These are phyloP conservation scores for Troilus luridus DNA, from an alignment of 2,888 invertebrate species.

Conservation along the genomic window DNA sequence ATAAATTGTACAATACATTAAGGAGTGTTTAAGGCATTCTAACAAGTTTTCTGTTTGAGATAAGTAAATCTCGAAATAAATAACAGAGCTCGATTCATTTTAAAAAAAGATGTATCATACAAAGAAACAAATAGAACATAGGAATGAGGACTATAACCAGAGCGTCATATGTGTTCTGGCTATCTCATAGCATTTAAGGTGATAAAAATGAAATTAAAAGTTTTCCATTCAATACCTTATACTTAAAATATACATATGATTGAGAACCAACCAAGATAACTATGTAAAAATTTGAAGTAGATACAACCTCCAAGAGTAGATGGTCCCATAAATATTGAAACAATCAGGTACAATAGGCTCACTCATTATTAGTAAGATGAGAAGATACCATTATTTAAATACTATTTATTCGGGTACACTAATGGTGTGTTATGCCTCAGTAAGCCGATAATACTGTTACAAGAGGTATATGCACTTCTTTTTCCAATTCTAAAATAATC, in stretches of 20 bases:
- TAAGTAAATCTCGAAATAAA: not conserved
- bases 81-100: not conserved
- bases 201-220: not conserved
- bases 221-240: not conserved
- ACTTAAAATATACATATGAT: not conserved
- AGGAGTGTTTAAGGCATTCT: not conserved
- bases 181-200: not conserved
- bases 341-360: slow-evolving; percentile 36
- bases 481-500: not conserved
- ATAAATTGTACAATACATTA: not conserved
- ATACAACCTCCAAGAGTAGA: slow-evolving; percentile 39
- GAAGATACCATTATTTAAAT: slow-evolving; percentile 17
- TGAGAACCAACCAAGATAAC: not conserved
- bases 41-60: not conserved
- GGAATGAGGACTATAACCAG: not conserved
- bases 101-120: not conserved
- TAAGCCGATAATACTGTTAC: slow-evolving; percentile 20
- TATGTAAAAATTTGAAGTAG: slow-evolving; percentile 10
- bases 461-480: not conserved
- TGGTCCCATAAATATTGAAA: slow-evolving; percentile 49
- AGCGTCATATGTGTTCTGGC: not conserved
- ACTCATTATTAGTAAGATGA: not conserved
- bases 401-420: not conserved
- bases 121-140: not conserved
- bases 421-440: not conserved